These are phyloP conservation scores for Cliona cf. orientalis DNA, from an alignment of 37 sponge, comb jelly and placozoan genomes.

Conservation along the genomic window DNA sequence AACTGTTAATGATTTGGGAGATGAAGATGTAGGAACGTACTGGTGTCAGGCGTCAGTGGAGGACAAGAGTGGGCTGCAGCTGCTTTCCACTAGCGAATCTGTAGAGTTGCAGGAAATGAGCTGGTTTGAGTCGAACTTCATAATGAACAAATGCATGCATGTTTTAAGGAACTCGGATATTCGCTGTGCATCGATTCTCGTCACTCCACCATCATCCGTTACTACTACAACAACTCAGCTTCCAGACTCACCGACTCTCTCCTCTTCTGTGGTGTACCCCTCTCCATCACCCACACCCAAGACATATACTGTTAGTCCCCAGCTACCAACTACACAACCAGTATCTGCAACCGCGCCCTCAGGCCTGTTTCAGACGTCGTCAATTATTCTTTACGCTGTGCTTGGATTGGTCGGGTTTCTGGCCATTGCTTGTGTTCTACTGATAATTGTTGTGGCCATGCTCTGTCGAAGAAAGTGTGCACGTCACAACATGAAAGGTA, in stretches of 20 bases:
- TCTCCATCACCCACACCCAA: not conserved
- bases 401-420: slow-evolving; percentile 23
- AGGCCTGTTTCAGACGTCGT: too few relatives aligned
- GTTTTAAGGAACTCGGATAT: too few relatives aligned
- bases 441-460: not conserved
- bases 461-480: slow-evolving; percentile 14
- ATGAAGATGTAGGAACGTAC: slow-evolving; percentile 9
- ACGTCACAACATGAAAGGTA: too few relatives aligned
- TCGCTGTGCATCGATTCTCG: too few relatives aligned
- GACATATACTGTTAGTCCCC: not conserved
- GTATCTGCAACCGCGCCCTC: not conserved
- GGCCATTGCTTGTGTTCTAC: not conserved
- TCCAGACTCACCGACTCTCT: too few relatives aligned
- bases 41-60: slow-evolving; percentile 31
- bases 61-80: too few relatives aligned
- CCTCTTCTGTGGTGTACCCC: too few relatives aligned
- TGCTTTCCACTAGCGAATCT: too few relatives aligned
- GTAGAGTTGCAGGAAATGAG: too few relatives aligned
- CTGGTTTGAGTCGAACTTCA: too few relatives aligned
- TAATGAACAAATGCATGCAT: too few relatives aligned
- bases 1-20: not conserved
- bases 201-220: not conserved
- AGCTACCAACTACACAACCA: not conserved
- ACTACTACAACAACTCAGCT: too few relatives aligned
- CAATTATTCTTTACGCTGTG: slow-evolving; percentile 9